A percentile compares a stretch with the other conserved stretches of the same genome.
These are phyloP conservation scores for Gobio gobio DNA, from an alignment of 2,113 vertebrate genomes.

Conservation along the genomic window DNA sequence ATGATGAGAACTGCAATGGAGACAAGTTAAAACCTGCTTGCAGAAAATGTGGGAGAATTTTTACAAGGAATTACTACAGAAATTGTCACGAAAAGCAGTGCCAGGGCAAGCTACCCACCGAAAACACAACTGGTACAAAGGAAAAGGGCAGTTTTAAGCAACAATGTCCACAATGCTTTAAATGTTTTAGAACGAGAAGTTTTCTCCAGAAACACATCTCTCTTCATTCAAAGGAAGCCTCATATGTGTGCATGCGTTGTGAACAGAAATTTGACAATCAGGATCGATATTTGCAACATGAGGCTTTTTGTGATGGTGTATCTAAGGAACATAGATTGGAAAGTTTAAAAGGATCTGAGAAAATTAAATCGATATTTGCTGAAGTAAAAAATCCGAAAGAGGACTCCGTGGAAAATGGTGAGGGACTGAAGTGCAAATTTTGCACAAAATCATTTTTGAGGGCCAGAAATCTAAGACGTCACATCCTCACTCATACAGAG, in stretches of 20 bases:
- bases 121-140: not conserved
- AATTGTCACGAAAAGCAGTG: constrained; percentile 46
- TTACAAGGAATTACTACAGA: constrained; percentile 15
- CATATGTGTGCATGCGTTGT: constrained; percentile 69
- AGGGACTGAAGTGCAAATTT: constrained; percentile 75
- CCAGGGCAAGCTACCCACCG: not conserved
- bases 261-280: constrained; percentile 62
- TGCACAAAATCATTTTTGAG: constrained; percentile 77
- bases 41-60: constrained; percentile 42
- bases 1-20: constrained; percentile 49
- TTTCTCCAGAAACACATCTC: constrained; percentile 69
- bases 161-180: constrained; percentile 71
- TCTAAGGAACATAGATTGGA: constrained; percentile 21
- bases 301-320: constrained; percentile 67
- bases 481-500: constrained; percentile 80
- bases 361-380: not conserved
- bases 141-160: constrained; percentile 44
- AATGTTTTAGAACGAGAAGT: constrained; percentile 66
- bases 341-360: constrained; percentile 31
- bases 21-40: constrained; percentile 36
- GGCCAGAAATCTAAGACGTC: constrained; percentile 69
- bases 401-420: constrained; percentile 28
- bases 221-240: constrained; percentile 65
- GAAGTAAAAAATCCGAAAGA: constrained; percentile 27
- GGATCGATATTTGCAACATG: constrained; percentile 65